Evolutionary conservation across 2,888 invertebrate genomes (phyloP).

Genomic region (Aphidoletes aphidimyza): DNA sequence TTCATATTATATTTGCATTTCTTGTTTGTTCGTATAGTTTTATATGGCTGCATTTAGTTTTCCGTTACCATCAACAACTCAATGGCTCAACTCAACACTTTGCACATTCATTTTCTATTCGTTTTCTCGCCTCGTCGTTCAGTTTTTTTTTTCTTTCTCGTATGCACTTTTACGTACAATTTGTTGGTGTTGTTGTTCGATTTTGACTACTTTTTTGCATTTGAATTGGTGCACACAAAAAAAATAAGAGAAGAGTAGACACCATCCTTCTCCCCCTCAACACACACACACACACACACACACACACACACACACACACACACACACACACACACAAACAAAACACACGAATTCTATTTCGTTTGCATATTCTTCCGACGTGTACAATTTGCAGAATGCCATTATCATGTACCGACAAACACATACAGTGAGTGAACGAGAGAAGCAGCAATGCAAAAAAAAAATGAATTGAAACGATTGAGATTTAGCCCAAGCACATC

Average conservation of each 20-base stretch:
- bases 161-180: not conserved
- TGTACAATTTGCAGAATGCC: not conserved
- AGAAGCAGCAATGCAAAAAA: not conserved
- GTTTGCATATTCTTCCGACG: slow-evolving; percentile 22
- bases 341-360: not conserved
- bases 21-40: slow-evolving; percentile 40
- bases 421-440: not conserved
- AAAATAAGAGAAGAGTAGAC: no score
- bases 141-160: not conserved
- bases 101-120: not conserved
- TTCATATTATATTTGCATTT: slow-evolving; percentile 35
- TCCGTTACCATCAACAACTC: slow-evolving; percentile 38
- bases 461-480: not conserved
- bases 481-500: not conserved
- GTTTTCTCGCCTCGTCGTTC: not conserved
- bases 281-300: no score
- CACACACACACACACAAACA: not conserved
- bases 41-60: not conserved
- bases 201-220: not conserved
- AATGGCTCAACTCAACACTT: slow-evolving; percentile 24
- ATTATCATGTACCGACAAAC: slow-evolving; percentile 14
- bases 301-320: not conserved
- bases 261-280: not conserved
- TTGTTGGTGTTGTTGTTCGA: not conserved
- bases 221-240: no score